These are phyloP conservation scores for Sinohyriopsis cumingii DNA, from an alignment of 2,888 invertebrate species.

Conservation along the genomic window DNA sequence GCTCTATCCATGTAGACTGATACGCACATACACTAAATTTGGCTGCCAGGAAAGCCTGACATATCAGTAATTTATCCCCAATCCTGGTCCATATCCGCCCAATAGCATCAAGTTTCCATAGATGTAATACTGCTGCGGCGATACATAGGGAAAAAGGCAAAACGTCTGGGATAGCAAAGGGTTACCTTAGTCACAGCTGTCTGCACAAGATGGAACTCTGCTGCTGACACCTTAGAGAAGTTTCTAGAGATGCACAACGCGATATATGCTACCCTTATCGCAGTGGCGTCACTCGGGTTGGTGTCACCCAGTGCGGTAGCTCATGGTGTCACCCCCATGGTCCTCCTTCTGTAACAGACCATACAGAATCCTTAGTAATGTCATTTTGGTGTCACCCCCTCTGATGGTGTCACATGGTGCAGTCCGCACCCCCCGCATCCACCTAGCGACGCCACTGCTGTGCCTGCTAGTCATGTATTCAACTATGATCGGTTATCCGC, in stretches of 20 bases:
- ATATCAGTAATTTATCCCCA: background rate
- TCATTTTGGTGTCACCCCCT: too few species aligned
- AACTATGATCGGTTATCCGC: too few species aligned
- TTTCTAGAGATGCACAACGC: slow-evolving; percentile 11
- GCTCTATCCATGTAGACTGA: slow-evolving; percentile 4
- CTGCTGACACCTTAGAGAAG: slow-evolving; percentile 6
- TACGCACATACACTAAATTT: slow-evolving; percentile 17
- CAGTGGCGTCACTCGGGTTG: too few species aligned
- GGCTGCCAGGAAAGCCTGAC: slow-evolving; percentile 7
- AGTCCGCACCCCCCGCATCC: too few species aligned
- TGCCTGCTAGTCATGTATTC: too few species aligned
- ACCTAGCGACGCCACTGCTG: too few species aligned
- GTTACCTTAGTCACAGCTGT: slow-evolving; percentile 7
- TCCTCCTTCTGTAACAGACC: too few species aligned
- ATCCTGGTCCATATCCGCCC: slow-evolving; percentile 3
- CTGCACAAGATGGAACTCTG: slow-evolving; percentile 7
- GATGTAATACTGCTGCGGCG: background rate
- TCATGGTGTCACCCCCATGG: too few species aligned
- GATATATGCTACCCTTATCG: background rate
- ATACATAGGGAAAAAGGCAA: background rate
- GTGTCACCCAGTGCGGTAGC: too few species aligned
- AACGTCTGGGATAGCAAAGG: background rate
- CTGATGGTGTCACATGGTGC: too few species aligned
- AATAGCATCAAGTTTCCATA: slow-evolving; percentile 7
- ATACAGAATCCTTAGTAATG: too few species aligned